Base-by-base conservation (phyloP, 2,888 invertebrate species). In the Dermolepida albohirtum region DNA sequence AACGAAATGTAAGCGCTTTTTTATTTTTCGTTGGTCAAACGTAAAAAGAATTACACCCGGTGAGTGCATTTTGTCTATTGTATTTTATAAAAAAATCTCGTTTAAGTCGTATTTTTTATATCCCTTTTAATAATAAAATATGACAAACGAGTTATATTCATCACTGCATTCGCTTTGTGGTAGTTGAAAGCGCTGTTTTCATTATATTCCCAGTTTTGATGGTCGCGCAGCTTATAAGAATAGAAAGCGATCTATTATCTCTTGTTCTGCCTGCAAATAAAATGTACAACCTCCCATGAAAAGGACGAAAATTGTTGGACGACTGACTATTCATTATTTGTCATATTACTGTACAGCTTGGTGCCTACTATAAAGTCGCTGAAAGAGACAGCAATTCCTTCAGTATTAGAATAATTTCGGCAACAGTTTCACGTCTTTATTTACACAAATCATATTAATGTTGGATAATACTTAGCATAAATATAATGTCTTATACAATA, bases 101-200 rank as follows among this genome's bases (percentile, higher is more conserved):
- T 47, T 17, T 16, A 17, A 47, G 17, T 11, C 49, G 49, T 11
- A 17, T 22, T 22, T 34, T 34, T 34, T 34, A 34, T 49, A 22
- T 34, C 17, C 39, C 39, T 16, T 41, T 57, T 57, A 57, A 57
- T 57, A 57, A 57, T 57, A 57, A 43, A 57, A 57, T 57, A 57
- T 57, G 57, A 57, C 57, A 41, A 57, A 57, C 43, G 57, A 41
- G 17, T 39, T 40, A 40, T 57, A 57, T 57, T 43, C 57, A 57
- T 57, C 57, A 57, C 2, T 12, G 57, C 57, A 40, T 57, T 39
- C 57, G 40, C 57, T 41, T 22, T 40, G 57, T 57, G 57, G 11
- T 16, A 29, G 43, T 14, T 41, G 43, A 57, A 14, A 39, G 57
- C 27, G 11, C 51, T 10, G 51, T 29, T 22, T 29, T 51, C 51